Evolutionary conservation across 2,888 invertebrate species (phyloP).

Genomic region (Malthinus seriepunctatus): DNA sequence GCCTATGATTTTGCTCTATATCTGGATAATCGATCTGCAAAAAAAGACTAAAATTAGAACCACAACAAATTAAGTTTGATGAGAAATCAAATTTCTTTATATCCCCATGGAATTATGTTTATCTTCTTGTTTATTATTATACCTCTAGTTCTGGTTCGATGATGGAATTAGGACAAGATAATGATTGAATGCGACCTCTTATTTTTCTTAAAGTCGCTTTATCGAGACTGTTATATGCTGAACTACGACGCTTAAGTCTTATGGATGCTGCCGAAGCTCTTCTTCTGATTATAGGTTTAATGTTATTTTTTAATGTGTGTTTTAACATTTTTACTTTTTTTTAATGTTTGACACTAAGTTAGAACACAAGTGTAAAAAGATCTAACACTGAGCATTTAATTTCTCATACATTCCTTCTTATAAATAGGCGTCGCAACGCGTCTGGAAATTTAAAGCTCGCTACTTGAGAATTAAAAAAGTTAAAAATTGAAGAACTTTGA

Average conservation of each 20-base stretch:
- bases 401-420: not conserved
- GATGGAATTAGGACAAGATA: conserved; percentile 49
- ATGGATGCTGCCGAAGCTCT: conserved; percentile 37
- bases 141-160: conserved; percentile 30
- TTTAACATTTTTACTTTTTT: conserved; percentile 47
- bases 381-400: not conserved
- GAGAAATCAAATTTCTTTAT: not conserved
- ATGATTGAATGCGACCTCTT: conserved; percentile 43
- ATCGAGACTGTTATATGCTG: conserved; percentile 34
- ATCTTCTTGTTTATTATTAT: not conserved
- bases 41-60: conserved; percentile 19
- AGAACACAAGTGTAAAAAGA: not conserved
- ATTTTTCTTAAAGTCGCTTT: conserved; percentile 36
- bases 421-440: not conserved
- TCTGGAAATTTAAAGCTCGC: conserved; percentile 4
- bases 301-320: conserved; percentile 46
- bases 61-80: not conserved
- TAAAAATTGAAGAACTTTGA: conserved; percentile 1
- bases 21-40: conserved; percentile 76
- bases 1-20: conserved; percentile 49
- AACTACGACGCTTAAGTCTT: conserved; percentile 34
- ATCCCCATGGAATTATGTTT: not conserved
- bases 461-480: not conserved
- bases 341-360: conserved; percentile 51
- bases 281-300: conserved; percentile 35